These are phyloP conservation scores for Ibycter americanus DNA, from an alignment of 2,797 vertebrate genomes.

Conservation along the genomic window DNA sequence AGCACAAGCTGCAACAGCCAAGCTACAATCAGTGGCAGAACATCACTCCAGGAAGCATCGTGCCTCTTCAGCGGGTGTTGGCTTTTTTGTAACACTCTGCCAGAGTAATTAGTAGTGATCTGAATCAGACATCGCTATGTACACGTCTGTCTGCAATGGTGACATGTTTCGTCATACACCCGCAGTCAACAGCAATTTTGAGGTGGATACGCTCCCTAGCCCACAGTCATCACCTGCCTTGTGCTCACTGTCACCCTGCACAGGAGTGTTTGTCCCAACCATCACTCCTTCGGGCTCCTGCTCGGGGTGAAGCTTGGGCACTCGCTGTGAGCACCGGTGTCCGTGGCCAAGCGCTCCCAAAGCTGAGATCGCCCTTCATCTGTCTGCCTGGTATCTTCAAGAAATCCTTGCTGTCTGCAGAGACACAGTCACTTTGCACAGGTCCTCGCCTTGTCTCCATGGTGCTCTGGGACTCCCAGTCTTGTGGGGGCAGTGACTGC, in stretches of 20 bases:
- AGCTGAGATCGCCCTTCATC: background rate
- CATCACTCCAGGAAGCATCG: background rate
- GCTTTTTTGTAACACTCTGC: background rate
- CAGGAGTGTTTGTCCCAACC: background rate
- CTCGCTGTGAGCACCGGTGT: background rate
- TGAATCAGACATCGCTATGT: conserved; percentile 22
- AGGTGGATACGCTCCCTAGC: conserved; percentile 29
- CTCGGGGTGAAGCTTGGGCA: rapidly evolving
- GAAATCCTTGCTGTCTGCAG: background rate
- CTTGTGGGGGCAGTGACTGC: background rate
- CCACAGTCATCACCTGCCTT: background rate
- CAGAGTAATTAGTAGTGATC: conserved; percentile 42
- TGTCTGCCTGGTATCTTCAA: background rate
- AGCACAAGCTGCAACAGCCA: background rate
- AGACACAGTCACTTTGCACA: background rate
- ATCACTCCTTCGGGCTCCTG: background rate
- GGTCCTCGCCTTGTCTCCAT: rapidly evolving
- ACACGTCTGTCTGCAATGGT: background rate
- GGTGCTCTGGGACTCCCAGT: background rate
- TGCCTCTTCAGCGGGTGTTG: background rate
- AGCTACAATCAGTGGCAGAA: background rate
- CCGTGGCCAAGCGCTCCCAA: background rate
- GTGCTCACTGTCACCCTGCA: background rate
- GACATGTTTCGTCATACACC: background rate
- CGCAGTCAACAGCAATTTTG: conserved; percentile 28